Evolutionary conservation across 2,888 invertebrate genomes (phyloP), one percentile per base, ranked within the genome.

Genomic region (Brachyptera putata): DNA sequence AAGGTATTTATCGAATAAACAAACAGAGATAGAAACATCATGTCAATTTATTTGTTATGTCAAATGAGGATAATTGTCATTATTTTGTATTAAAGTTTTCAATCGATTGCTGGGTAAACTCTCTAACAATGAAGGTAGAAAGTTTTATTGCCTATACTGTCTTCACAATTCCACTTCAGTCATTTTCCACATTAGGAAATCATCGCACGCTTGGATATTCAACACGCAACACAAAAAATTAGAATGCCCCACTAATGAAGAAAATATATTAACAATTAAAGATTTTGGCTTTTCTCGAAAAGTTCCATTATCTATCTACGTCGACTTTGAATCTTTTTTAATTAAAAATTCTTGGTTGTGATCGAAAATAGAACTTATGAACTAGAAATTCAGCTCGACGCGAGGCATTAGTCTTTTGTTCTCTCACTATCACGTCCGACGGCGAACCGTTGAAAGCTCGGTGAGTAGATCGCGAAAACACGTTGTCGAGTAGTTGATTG

Each of bases 21-120:
- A 18, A n/a, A 16, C n/a, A n/a, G n/a, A 16, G 21, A 2, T 2
- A 16, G 18, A 3, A 18, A 16, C 14, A n/a, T 4, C 43, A 43
- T 43, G 43, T 43, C 11, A 30, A 30, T 11, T 30, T 30, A 30
- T 30, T 30, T 5, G 5, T 7, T 30, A 30, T 30, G 30, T 62
- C 58, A 24, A 16, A 58, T 50, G 53, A 9, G 9, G 34, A 18
- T 14, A 53, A 18, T 24, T 58, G 53, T 37, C 66, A 68, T 61
- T 67, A 58, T 62, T 63, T 58, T 21, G 64, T 7, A 30, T 30
- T 7, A 30, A 30, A 30, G 5, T 30, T 30, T 30, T 30, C 11
- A 30, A 30, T 5, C 21, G 63, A 48, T 30, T 67, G 0, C 9
- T 65, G 7, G 14, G 30, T 14, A 14, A 9, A 5, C 67, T 63